phyloP scores from a whole-genome alignment of 2,888 invertebrate genomes.

The Calliphora vomitoria region DNA sequence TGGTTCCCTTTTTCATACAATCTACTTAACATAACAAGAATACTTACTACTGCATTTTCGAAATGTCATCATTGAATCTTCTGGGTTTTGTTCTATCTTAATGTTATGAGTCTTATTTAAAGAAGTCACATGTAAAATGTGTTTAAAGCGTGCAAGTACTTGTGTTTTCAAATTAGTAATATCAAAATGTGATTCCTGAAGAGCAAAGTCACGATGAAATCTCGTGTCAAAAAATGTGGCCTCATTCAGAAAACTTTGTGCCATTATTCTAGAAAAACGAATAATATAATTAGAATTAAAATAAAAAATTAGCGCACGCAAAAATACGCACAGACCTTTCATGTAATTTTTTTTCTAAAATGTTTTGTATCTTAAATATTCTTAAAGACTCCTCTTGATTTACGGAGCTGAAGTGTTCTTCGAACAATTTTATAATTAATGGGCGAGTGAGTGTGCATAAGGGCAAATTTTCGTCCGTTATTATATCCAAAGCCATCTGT shows the following conservation, averaged over 20 bases:
- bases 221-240: slow-evolving; percentile 79
- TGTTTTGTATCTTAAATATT: slow-evolving; percentile 74
- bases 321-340: slow-evolving; percentile 71
- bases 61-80: not conserved
- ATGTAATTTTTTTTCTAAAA: slow-evolving; percentile 75
- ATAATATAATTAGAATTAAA: not conserved
- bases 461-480: slow-evolving; percentile 77
- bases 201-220: slow-evolving; percentile 77
- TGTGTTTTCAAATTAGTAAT: slow-evolving; percentile 36
- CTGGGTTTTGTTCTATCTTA: slow-evolving; percentile 19
- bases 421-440: slow-evolving; percentile 77
- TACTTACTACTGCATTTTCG: slow-evolving; percentile 63
- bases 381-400: slow-evolving; percentile 72
- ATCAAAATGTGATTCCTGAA: slow-evolving; percentile 20
- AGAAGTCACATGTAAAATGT: slow-evolving; percentile 26
- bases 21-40: not conserved
- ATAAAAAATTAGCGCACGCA: not conserved
- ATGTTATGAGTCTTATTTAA: not conserved
- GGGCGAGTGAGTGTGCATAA: slow-evolving; percentile 78
- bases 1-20: too few species aligned
- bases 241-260: slow-evolving; percentile 76
- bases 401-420: slow-evolving; percentile 76
- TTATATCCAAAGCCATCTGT: slow-evolving; percentile 78
- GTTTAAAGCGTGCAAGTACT: slow-evolving; percentile 51
- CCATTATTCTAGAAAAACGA: slow-evolving; percentile 71